Evolutionary conservation across 2,113 vertebrate species (phyloP), one percentile per base, ranked within the genome.

Genomic region (Orthonyx spaldingii): DNA sequence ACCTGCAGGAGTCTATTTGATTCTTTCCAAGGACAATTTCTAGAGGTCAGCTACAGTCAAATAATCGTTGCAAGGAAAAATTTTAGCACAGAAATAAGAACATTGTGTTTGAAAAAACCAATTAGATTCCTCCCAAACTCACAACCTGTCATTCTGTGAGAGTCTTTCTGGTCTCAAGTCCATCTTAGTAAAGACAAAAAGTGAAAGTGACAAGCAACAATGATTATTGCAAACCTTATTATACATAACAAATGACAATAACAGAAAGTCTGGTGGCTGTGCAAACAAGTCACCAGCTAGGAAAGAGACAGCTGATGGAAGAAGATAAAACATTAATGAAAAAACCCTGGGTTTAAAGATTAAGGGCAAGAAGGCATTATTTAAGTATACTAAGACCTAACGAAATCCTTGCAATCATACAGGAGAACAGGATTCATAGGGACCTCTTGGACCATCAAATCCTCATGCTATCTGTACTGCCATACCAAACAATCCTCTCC

Each of bases 291-390:
- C 50, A 89, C 35, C 52, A 75, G 52, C 35, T 75, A 71, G 64
- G 44, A 89, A 87, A 60, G 53, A 35, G 22, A 70, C 46, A 89
- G 76, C 21, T 90, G 89, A 94, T 78, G 44, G 80, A 55, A 39
- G 42, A 96, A 89, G 68, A 89, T 66, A 94, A 84, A 95, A 75
- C 35, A 79, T 52, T 68, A 92, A 63, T 63, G 59, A 90, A 94
- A 87, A 95, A 86, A 92, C 63, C 61, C 64, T 53, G 44, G 24
- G 21, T 84, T 89, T 95, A 92, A 94, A 65, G 60, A 94, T 94
- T 95, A 95, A 92, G 91, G 87, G 56, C 91, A 94, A 91, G 65
- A 91, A 87, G 52, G 69, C 44, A 82, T 89, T 92, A 89, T 92
- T 95, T 92, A 84, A 81, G 52, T 70, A n/a, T 52, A 55, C 15